Evolutionary conservation across 92 coral and sea anemone species (phyloP).

Genomic region (Parazoanthus atlanticus): DNA sequence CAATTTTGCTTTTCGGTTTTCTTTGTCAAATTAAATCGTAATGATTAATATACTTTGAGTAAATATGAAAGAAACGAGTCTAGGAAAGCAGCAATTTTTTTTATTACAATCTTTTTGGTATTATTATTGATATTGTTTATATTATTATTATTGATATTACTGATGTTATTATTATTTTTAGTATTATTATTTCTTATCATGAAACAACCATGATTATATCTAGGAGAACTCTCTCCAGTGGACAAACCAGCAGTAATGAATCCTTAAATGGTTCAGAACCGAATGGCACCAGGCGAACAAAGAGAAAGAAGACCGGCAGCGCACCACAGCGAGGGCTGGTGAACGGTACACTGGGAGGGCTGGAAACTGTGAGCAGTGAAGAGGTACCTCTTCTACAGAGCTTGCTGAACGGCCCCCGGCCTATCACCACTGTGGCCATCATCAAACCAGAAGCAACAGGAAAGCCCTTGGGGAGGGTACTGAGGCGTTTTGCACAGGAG

Average conservation of each 20-base stretch:
- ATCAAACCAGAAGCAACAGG: constrained; percentile 85
- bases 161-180: no score
- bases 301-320: background rate
- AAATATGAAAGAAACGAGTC: no score
- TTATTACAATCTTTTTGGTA: no score
- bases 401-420: constrained; percentile 81
- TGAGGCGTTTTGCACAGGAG: constrained; percentile 85
- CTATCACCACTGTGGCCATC: constrained; percentile 83
- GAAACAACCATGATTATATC: background rate
- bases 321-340: constrained; percentile 20
- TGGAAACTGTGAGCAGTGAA: constrained; percentile 61
- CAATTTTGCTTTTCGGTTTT: no score
- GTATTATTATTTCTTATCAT: background rate
- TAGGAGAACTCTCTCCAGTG: constrained; percentile 32
- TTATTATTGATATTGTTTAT: no score
- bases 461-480: constrained; percentile 79
- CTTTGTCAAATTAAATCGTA: no score
- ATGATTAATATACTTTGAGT: no score
- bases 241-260: constrained; percentile 56
- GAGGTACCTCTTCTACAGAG: constrained; percentile 76
- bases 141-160: no score
- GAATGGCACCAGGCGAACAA: constrained; percentile 15
- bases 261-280: constrained; percentile 34
- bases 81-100: no score
- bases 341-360: constrained; percentile 56